Evolutionary conservation across 2,888 invertebrate genomes (phyloP).

Genomic region (Campoplex nolae): DNA sequence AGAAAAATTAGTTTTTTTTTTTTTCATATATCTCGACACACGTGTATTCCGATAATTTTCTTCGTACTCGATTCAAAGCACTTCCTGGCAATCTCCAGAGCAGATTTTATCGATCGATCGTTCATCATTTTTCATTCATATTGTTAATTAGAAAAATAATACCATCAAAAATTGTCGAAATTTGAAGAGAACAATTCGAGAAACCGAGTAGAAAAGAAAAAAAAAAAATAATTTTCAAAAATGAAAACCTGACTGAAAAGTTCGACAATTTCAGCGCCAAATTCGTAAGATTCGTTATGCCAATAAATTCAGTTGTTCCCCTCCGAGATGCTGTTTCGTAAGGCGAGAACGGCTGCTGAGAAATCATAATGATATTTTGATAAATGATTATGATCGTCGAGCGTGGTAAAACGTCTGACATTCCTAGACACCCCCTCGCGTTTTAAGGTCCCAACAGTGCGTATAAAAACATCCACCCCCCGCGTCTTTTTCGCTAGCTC

Average conservation of each 20-base stretch:
- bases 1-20: slow-evolving; percentile 42
- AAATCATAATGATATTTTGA: slow-evolving; percentile 13
- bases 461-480: not conserved
- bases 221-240: not conserved
- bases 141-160: not conserved
- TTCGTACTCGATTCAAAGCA: not conserved
- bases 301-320: too few relatives aligned
- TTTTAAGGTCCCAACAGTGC: not conserved
- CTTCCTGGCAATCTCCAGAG: not conserved
- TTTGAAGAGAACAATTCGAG: too few relatives aligned
- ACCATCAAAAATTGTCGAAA: not conserved
- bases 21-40: slow-evolving; percentile 29
- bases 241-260: too few relatives aligned
- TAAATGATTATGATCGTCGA: not conserved
- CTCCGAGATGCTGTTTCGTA: not conserved
- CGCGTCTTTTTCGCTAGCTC: not conserved
- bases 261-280: not conserved
- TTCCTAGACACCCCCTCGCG: slow-evolving; percentile 14
- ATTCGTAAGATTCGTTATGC: too few relatives aligned
- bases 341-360: not conserved
- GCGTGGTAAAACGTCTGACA: slow-evolving; percentile 2
- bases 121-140: not conserved
- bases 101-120: not conserved
- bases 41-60: slow-evolving; percentile 1
- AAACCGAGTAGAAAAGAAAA: too few relatives aligned